Base-by-base conservation (phyloP, 2,888 invertebrate genomes). In the Strigamia transsilvanica region DNA sequence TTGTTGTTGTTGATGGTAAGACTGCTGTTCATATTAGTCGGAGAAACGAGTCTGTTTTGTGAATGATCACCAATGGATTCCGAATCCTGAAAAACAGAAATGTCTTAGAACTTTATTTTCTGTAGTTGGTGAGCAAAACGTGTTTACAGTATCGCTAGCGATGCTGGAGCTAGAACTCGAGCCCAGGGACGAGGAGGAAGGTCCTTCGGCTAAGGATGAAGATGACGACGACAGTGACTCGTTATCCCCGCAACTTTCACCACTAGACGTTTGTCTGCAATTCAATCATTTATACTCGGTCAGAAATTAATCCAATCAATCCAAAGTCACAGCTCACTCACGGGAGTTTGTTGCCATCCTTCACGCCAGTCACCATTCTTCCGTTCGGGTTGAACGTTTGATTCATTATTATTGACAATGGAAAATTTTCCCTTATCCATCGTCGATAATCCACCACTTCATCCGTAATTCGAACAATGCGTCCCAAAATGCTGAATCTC, bases 381-480 rank as follows among this genome's bases (percentile, higher is more conserved):
- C 46, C 82, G 18, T 82, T 46, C 12, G 51, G 41, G 15, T 78
- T 32, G 18, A n/a, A 78, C 66, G 42, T 15, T 32, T 61, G 34
- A 66, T 34, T 66, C n/a, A 66, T 34, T 7, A 32, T 2, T 2
- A n/a, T 18, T 21, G 32, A 13, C 18, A 87, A 83, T 15, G 88
- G 88, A 85, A 90, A 90, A 73, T 86, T 90, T 84, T 91, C 90
- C 85, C 91, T 90, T 83, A 93, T 91, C 91, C 92, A 92, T 83
- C 89, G 88, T 82, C 94, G 90, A 86, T 93, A 94, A 41, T 91
- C 90, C 84, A 93, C 91, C 78, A 98, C 97, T 89, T 97, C 96
- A 89, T 98, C 97, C 77, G 97, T 96, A 83, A 98, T 94, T 86
- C 95, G 92, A 86, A 98, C 92, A 85, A 98, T 94, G 86, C 98